Evolutionary conservation across 2,888 invertebrate genomes (phyloP).

Genomic region (Clunio marinus): DNA sequence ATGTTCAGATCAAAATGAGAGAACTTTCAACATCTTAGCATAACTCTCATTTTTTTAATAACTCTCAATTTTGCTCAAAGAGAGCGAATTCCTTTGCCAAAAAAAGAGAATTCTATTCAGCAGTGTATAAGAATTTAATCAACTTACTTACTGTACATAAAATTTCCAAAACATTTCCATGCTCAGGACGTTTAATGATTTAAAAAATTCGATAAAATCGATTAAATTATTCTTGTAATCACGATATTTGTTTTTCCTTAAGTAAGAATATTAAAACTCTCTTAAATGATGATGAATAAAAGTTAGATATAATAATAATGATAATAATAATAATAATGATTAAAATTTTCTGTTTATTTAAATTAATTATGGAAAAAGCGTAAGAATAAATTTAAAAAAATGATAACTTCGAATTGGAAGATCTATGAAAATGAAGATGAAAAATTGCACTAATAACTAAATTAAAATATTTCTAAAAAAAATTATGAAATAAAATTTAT

Average conservation of each 20-base stretch:
- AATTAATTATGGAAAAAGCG: neutral
- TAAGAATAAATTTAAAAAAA: constrained; percentile 8
- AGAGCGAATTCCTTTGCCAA: no score
- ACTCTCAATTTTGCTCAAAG: no score
- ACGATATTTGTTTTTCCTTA: constrained; percentile 8
- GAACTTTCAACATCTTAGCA: no score
- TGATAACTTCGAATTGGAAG: constrained; percentile 31
- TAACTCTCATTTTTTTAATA: no score
- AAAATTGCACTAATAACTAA: constrained; percentile 35
- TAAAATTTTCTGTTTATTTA: neutral
- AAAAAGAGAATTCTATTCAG: no score
- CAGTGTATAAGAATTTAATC: no score
- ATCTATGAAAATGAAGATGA: constrained; percentile 31
- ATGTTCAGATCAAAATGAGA: no score
- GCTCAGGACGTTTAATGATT: constrained; percentile 14
- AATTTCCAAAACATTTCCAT: no score
- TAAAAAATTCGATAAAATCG: constrained; percentile 1
- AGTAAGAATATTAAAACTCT: neutral
- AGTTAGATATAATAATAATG: neutral
- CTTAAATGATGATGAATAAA: neutral
- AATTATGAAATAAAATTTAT: constrained; percentile 7
- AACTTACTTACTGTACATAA: no score
- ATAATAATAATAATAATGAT: neutral
- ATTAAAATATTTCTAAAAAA: neutral
- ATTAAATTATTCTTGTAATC: no score